These are phyloP conservation scores for Alexandromys fortis DNA, from an alignment of 2,113 vertebrate genomes.

Conservation along the genomic window DNA sequence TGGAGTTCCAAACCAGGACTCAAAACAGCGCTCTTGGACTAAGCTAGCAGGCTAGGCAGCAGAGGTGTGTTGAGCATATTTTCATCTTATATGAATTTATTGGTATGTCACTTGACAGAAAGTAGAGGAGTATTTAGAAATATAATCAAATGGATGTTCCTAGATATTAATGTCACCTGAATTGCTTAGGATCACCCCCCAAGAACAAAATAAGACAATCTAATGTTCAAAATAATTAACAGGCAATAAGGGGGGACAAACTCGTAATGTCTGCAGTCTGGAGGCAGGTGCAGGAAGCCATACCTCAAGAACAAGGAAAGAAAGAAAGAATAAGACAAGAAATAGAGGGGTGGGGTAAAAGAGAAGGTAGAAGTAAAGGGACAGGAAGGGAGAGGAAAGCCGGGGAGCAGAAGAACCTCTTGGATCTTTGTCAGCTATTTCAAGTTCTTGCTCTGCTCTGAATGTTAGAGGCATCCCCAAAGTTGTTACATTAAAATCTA, in stretches of 20 bases:
- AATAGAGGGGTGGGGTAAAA: background rate
- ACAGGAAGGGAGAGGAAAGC: accelerated
- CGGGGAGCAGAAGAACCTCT: background rate
- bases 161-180: background rate
- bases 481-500: background rate
- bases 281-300: no score
- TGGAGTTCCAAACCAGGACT: background rate
- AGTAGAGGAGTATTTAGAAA: no score
- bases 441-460: background rate
- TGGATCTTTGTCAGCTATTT: slow-evolving; percentile 51
- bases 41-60: background rate
- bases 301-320: background rate
- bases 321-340: background rate
- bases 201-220: background rate
- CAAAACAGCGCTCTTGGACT: background rate
- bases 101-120: accelerated
- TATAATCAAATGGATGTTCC: background rate
- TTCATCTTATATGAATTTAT: background rate
- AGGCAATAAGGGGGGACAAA: background rate
- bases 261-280: background rate
- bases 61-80: background rate
- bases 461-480: background rate
- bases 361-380: background rate
- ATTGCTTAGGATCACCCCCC: background rate
- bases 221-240: background rate